These are phyloP conservation scores for Chitala chitala DNA, from an alignment of 2,113 vertebrate genomes.

Conservation along the genomic window DNA sequence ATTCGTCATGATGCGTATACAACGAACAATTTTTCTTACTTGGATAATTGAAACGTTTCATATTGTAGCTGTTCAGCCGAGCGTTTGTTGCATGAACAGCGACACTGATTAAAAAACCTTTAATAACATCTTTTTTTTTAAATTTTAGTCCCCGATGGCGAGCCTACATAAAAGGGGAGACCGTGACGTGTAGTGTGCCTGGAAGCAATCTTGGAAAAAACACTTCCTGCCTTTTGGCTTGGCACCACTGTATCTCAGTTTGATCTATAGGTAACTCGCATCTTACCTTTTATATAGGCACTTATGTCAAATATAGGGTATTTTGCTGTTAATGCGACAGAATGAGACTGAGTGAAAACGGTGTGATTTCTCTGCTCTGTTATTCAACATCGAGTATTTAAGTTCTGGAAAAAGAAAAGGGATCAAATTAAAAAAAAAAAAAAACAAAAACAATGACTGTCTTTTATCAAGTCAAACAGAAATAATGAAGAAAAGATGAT, in stretches of 20 bases:
- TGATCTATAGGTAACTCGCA: constrained; percentile 22
- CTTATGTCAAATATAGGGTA: constrained; percentile 4
- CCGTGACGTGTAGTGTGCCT: background rate
- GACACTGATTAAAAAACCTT: background rate
- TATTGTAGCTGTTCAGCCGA: too few species aligned
- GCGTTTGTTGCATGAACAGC: background rate
- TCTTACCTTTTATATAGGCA: background rate
- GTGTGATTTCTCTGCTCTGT: background rate
- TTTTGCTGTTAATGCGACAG: background rate
- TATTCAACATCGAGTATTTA: background rate
- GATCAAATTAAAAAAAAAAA: too few species aligned
- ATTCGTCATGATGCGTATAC: too few species aligned
- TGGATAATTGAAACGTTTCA: too few species aligned
- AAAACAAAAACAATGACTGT: background rate
- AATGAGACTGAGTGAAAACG: background rate
- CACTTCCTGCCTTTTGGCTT: background rate
- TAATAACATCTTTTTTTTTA: background rate
- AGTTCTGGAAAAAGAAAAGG: background rate
- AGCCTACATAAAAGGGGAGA: constrained; percentile 12
- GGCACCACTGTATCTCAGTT: constrained; percentile 18
- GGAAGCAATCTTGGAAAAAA: background rate
- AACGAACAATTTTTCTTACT: too few species aligned
- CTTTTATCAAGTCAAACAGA: too few species aligned
- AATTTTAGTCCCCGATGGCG: background rate
- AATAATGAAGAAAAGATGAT: background rate